These are phyloP conservation scores for Oegoconia quadripuncta DNA, from an alignment of 2,888 invertebrate genomes.

Conservation along the genomic window DNA sequence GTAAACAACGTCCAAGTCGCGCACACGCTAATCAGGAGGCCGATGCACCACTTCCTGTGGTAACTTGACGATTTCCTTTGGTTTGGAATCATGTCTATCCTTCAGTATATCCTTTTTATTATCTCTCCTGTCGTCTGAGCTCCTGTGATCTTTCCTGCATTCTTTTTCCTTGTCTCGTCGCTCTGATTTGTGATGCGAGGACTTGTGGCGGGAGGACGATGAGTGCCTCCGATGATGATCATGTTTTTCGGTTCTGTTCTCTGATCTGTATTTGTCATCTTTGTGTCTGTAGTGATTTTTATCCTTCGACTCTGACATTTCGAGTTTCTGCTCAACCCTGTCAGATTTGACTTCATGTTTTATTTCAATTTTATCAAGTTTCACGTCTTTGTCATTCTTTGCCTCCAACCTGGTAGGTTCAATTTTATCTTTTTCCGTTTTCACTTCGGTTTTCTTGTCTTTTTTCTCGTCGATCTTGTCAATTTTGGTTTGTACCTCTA, in stretches of 20 bases:
- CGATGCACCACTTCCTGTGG: slow-evolving; percentile 48
- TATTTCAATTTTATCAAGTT: slow-evolving; percentile 19
- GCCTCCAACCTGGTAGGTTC: neutral
- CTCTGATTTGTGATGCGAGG: slow-evolving; percentile 38
- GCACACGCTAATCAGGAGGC: slow-evolving; percentile 52
- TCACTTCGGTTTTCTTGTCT: slow-evolving; percentile 21
- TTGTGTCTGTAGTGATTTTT: slow-evolving; percentile 49
- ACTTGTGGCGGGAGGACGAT: slow-evolving; percentile 57
- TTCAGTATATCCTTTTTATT: slow-evolving; percentile 24
- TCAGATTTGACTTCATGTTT: slow-evolving; percentile 8
- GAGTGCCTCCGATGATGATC: slow-evolving; percentile 60
- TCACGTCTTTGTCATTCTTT: slow-evolving; percentile 17
- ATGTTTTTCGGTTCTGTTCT: slow-evolving; percentile 36
- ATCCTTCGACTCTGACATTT: slow-evolving; percentile 24
- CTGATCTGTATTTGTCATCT: slow-evolving; percentile 38
- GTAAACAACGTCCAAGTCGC: neutral
- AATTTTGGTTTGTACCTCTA: slow-evolving; percentile 44
- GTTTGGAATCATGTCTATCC: slow-evolving; percentile 30
- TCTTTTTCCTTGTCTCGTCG: slow-evolving; percentile 19
- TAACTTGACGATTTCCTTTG: slow-evolving; percentile 42
- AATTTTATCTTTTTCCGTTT: slow-evolving; percentile 15
- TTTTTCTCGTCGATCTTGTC: slow-evolving; percentile 44
- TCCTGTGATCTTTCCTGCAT: slow-evolving; percentile 14
- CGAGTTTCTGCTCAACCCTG: slow-evolving; percentile 12
- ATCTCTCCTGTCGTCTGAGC: slow-evolving; percentile 5